phyloP scores from a whole-genome alignment of 2,113 vertebrate genomes.

The Chloropsis hardwickii region DNA sequence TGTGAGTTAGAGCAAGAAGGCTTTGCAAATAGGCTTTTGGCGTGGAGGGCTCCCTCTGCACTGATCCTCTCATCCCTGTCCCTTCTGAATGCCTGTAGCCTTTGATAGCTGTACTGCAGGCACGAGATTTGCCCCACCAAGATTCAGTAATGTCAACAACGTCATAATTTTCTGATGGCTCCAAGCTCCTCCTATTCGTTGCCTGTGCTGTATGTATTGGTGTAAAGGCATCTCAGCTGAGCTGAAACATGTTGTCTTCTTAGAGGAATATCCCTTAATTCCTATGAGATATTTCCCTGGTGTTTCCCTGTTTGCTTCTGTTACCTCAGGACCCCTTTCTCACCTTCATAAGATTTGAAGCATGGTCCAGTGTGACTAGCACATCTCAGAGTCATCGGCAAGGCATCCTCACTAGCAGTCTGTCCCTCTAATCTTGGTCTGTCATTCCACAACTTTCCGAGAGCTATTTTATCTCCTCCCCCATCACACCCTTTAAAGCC shows the following conservation, averaged over 20 bases:
- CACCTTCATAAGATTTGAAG: not conserved
- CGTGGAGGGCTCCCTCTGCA: not conserved
- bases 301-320: not conserved
- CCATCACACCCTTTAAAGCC: not conserved
- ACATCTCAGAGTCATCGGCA: not conserved
- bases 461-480: not conserved
- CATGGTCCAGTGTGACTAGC: rapidly evolving
- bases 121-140: not conserved
- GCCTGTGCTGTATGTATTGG: no score
- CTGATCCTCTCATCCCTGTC: not conserved
- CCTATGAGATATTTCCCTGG: not conserved
- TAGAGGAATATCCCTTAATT: not conserved
- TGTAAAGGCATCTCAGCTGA: not conserved
- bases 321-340: not conserved
- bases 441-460: not conserved
- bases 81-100: not conserved
- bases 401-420: rapidly evolving
- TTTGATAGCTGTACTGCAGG: not conserved
- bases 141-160: not conserved
- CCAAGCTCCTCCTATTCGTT: not conserved
- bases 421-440: not conserved
- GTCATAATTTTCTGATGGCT: not conserved
- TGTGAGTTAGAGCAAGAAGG: not conserved
- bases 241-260: not conserved
- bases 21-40: not conserved